A percentile compares a stretch with the other conserved stretches of the same genome.
Evolutionary conservation across 2,888 invertebrate genomes (phyloP).

Genomic region (Drosophila emarginata): DNA sequence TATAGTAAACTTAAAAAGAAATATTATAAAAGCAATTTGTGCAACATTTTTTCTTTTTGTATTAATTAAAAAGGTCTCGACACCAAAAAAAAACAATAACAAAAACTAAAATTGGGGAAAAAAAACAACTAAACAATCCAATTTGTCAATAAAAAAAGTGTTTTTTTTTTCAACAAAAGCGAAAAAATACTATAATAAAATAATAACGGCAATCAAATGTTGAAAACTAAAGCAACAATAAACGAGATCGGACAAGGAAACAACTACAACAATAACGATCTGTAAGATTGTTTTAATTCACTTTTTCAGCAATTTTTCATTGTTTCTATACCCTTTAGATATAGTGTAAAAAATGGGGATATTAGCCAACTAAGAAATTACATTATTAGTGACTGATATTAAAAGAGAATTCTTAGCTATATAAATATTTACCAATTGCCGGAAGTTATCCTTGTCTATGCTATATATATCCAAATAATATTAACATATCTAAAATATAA

Average conservation of each 20-base stretch:
- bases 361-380: background rate
- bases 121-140: constrained; percentile 45
- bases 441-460: no score
- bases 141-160: constrained; percentile 40
- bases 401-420: no score
- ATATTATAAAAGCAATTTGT: constrained; percentile 35
- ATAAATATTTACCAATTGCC: no score
- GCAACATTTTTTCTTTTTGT: background rate
- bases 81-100: constrained; percentile 23
- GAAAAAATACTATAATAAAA: constrained; percentile 49
- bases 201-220: constrained; percentile 62
- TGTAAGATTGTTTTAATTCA: constrained; percentile 17
- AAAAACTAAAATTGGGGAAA: constrained; percentile 16
- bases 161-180: constrained; percentile 23
- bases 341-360: background rate
- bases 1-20: constrained; percentile 20
- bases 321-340: background rate
- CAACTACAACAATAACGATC: constrained; percentile 21
- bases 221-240: constrained; percentile 31
- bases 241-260: constrained; percentile 43
- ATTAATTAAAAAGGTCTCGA: background rate
- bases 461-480: no score
- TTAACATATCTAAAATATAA: no score
- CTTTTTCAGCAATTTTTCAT: constrained; percentile 9
- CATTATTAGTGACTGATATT: no score